Percentiles rank a stretch among this genome's conserved stretches.
These are phyloP conservation scores for Picathartes gymnocephalus DNA, from an alignment of 2,113 vertebrate species.

Conservation along the genomic window DNA sequence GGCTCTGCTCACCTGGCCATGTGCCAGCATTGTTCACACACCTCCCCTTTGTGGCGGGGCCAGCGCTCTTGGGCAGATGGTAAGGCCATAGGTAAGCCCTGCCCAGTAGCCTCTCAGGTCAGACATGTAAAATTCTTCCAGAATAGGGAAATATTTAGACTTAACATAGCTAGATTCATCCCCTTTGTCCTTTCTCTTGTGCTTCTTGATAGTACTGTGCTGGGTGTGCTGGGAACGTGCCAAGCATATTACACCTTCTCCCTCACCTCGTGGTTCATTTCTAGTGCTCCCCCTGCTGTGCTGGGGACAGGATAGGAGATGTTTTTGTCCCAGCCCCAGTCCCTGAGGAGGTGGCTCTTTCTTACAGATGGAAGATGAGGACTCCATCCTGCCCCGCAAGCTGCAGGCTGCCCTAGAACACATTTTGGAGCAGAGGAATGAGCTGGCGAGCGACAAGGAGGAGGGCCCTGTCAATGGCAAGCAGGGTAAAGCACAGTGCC, in stretches of 20 bases:
- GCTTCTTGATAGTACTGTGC: background rate
- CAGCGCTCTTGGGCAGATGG: fast-evolving
- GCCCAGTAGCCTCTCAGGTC: fast-evolving
- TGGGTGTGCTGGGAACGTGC: background rate
- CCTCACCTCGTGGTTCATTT: background rate
- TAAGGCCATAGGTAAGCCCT: background rate
- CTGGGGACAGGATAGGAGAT: background rate
- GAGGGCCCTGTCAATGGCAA: constrained; percentile 74
- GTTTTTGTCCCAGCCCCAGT: fast-evolving
- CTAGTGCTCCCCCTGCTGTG: background rate
- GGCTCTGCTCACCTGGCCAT: background rate
- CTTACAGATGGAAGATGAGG: constrained; percentile 91
- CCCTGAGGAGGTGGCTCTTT: constrained; percentile 18
- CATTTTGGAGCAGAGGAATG: constrained; percentile 88
- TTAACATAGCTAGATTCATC: too few species aligned
- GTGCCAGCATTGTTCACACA: background rate
- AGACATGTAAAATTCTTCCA: background rate
- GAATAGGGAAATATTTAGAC: background rate
- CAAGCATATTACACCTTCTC: background rate
- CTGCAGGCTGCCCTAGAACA: constrained; percentile 90
- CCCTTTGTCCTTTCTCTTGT: background rate
- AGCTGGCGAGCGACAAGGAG: constrained; percentile 83
- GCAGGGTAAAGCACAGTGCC: constrained; percentile 48
- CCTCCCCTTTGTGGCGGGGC: fast-evolving
- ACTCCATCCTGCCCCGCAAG: constrained; percentile 93